Evolutionary conservation across 1,140 invertebrate genomes (phyloP), one percentile per base, ranked within the genome.

Genomic region (Drosophila melanogaster): DNA sequence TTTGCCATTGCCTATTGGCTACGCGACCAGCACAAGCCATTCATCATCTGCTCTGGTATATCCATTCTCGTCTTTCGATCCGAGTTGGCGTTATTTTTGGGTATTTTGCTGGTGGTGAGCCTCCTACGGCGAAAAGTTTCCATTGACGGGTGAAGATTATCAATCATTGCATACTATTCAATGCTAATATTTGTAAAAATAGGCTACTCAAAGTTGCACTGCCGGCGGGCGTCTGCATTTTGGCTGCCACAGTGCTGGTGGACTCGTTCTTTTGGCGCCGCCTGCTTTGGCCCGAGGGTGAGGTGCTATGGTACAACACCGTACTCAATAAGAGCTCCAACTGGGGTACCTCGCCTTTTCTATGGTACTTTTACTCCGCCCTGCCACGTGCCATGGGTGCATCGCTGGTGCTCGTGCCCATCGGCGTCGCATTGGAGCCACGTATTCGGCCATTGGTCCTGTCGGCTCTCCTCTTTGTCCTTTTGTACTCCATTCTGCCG

Each of bases 301-400:
- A 99, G 94, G 98, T 99, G 1, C 95, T 99, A 50, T 99, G 96
- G 95, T 99, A 97, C 92, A 99, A 99, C 92, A 96, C 97, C 5
- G 93, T 99, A 57, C 92, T 98, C 1, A 99, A 99, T 92, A 97
- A 98, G 92, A 99, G 98, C 92, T 96, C 96, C 17, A 93, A 99
- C 69, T 99, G 98, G 97, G 99, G 99, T 91, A 98, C 97, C 46
- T 96, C 95, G 41, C 99, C 98, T 62, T 99, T 99, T 92, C 92
- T 98, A 10, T 99, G 99, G 99, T 99, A 99, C 92, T 99, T 99
- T 92, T 99, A 98, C 92, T 99, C 98, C 35, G 99, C 98, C 1
- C 92, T 99, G 24, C 99, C 99, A 1, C 93, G 98, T 65, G 97
- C 97, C 4, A 93, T 99, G 80, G 96, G 95, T 2, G 93, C 95